Percentiles rank a stretch among this genome's conserved stretches.
Evolutionary conservation across 1,140 invertebrate genomes (phyloP).

Genomic region (Xylocopa sonorina): DNA sequence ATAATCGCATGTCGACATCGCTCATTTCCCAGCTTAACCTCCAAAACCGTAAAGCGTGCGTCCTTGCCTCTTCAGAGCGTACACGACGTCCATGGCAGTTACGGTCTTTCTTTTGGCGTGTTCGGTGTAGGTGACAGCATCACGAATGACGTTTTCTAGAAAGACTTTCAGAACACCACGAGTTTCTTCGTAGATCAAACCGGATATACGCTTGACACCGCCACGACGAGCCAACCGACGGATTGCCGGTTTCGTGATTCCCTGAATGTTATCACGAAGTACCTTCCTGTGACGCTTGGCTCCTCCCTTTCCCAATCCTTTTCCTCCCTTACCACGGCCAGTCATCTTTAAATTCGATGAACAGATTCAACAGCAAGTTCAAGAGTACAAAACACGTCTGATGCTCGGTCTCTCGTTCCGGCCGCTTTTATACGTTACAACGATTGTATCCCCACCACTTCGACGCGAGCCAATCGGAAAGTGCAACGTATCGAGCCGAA

Average conservation of each 20-base stretch:
- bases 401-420: background rate
- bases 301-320: constrained; percentile 85
- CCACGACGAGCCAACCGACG: constrained; percentile 60
- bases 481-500: background rate
- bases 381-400: background rate
- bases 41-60: constrained; percentile 87
- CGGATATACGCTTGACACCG: constrained; percentile 60
- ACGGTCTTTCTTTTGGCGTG: constrained; percentile 61
- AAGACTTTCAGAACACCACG: constrained; percentile 61
- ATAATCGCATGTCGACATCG: background rate
- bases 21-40: constrained; percentile 78
- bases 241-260: constrained; percentile 79
- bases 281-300: constrained; percentile 49
- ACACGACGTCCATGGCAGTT: constrained; percentile 62
- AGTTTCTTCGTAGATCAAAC: constrained; percentile 63
- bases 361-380: no score
- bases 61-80: constrained; percentile 79
- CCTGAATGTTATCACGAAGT: constrained; percentile 74
- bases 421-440: background rate
- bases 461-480: background rate
- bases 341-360: constrained; percentile 78
- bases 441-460: background rate
- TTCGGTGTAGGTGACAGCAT: constrained; percentile 61
- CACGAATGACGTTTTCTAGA: constrained; percentile 60
- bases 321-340: constrained; percentile 87